phyloP scores from a whole-genome alignment of 2,888 invertebrate species.

The Zaprionus lineosus region DNA sequence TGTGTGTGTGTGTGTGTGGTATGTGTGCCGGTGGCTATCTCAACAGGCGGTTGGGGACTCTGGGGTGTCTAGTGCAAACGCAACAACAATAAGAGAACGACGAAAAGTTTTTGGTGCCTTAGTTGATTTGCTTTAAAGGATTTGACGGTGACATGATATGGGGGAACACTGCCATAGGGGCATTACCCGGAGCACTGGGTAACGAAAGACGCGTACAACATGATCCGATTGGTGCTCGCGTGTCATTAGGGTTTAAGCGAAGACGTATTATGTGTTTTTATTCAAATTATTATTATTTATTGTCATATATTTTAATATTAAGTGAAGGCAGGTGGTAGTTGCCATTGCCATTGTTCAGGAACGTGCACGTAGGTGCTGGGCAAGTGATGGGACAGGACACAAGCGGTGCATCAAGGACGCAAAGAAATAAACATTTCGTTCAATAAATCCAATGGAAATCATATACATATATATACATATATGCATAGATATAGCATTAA shows the following conservation, averaged over 20 bases:
- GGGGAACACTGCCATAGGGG: conserved; percentile 30
- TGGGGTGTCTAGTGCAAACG: conserved; percentile 17
- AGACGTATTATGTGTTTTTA: conserved; percentile 9
- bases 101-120: conserved; percentile 62
- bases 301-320: conserved; percentile 19
- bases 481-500: conserved; percentile 1
- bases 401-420: conserved; percentile 32
- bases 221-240: conserved; percentile 34
- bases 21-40: no score
- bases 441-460: conserved; percentile 38
- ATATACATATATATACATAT: conserved; percentile 15
- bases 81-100: no score
- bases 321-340: no score
- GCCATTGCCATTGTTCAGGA: no score
- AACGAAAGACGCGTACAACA: no score
- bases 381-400: conserved; percentile 23
- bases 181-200: no score
- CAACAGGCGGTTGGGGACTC: no score
- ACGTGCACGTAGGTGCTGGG: not conserved
- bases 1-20: conserved; percentile 20
- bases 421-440: conserved; percentile 45
- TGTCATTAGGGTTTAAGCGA: conserved; percentile 30
- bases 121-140: conserved; percentile 60
- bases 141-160: conserved; percentile 30
- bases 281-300: not conserved